phyloP scores from a whole-genome alignment of 1,140 invertebrate genomes.

The Drosophila paulistorum region DNA sequence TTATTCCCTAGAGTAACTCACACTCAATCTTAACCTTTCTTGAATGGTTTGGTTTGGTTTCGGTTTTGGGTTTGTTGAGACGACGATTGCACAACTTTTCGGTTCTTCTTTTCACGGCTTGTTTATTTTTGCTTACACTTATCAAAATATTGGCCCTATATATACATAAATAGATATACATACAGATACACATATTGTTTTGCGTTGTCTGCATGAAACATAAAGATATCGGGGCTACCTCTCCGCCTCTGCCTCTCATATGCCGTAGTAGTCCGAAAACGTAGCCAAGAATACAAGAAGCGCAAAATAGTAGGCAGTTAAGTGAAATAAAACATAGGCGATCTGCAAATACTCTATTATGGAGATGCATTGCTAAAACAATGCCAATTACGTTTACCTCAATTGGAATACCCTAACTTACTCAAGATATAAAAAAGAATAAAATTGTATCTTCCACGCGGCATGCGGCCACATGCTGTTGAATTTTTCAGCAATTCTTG shows the following conservation, averaged over 20 bases:
- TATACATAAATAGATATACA: slow-evolving; percentile 44
- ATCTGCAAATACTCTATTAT: slow-evolving; percentile 1
- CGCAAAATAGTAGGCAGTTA: slow-evolving; percentile 1
- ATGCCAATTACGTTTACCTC: neutral
- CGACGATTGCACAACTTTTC: slow-evolving; percentile 49
- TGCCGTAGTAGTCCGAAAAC: neutral
- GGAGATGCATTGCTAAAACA: neutral
- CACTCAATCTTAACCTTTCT: slow-evolving; percentile 34
- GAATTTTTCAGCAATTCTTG: slow-evolving; percentile 55
- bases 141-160: slow-evolving; percentile 69
- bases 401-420: neutral
- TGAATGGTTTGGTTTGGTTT: slow-evolving; percentile 40
- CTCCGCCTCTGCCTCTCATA: neutral
- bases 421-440: slow-evolving; percentile 15
- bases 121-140: slow-evolving; percentile 80
- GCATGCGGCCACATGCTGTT: slow-evolving; percentile 40
- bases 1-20: neutral
- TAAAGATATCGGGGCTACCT: slow-evolving; percentile 59
- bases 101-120: slow-evolving; percentile 58
- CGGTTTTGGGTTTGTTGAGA: slow-evolving; percentile 46
- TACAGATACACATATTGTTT: slow-evolving; percentile 73
- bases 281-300: slow-evolving; percentile 3
- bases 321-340: neutral
- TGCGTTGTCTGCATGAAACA: slow-evolving; percentile 53
- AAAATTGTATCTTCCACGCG: slow-evolving; percentile 52